Evolutionary conservation across 1,140 invertebrate genomes (phyloP).

Genomic region (Watersipora subatra): DNA sequence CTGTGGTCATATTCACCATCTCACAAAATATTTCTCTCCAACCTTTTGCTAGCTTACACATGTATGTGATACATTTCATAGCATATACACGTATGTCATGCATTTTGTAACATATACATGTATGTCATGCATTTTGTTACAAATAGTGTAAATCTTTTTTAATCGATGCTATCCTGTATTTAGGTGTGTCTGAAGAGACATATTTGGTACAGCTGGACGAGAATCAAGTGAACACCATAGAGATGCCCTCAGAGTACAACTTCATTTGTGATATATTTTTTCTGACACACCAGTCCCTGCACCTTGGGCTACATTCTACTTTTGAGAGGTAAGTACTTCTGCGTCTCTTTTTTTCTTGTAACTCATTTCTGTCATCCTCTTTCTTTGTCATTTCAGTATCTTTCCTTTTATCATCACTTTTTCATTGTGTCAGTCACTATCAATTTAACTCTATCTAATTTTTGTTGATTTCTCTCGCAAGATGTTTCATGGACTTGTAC

Average conservation of each 20-base stretch:
- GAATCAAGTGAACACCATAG: conserved; percentile 45
- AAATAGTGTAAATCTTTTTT: too few species aligned
- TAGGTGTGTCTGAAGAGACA: conserved; percentile 56
- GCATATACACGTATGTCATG: neutral
- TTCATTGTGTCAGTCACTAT: too few species aligned
- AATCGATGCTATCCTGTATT: neutral
- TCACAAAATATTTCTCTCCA: conserved; percentile 24
- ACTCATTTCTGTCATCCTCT: too few species aligned
- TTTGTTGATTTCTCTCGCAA: too few species aligned
- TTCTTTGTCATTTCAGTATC: too few species aligned
- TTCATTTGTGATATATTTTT: conserved; percentile 85
- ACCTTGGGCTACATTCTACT: conserved; percentile 65
- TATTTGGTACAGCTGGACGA: conserved; percentile 55
- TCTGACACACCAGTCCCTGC: conserved; percentile 68
- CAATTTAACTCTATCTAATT: too few species aligned
- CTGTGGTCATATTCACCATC: too few species aligned
- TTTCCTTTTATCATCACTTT: too few species aligned
- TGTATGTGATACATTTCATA: neutral
- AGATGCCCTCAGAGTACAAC: conserved; percentile 43
- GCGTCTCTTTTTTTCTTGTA: too few species aligned
- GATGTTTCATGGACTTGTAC: too few species aligned
- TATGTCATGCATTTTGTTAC: too few species aligned
- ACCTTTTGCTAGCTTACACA: conserved; percentile 18
- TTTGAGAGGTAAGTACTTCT: conserved; percentile 58
- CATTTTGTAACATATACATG: neutral